These are phyloP conservation scores for Leguminivora glycinivorella DNA, from an alignment of 1,140 invertebrate genomes.

Conservation along the genomic window DNA sequence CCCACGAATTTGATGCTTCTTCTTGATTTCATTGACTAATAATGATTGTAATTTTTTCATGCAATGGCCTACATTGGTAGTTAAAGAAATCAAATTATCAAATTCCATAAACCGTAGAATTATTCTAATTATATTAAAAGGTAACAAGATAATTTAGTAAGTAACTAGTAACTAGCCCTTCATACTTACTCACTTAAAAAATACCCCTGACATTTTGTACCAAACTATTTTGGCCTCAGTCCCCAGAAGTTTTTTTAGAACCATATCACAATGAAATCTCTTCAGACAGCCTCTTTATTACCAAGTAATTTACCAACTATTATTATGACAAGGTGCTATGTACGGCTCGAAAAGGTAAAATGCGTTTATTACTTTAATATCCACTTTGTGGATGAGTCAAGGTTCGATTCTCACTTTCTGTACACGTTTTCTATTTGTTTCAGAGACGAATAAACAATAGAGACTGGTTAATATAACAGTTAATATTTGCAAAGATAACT, in stretches of 20 bases:
- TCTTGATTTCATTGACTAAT: too few species aligned
- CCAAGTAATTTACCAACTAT: background rate
- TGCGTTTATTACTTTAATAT: background rate
- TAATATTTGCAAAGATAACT: too few species aligned
- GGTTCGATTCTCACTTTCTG: conserved; percentile 3
- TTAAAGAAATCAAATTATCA: too few species aligned
- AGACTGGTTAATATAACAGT: background rate
- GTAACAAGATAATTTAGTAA: background rate
- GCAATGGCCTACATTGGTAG: too few species aligned
- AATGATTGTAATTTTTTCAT: too few species aligned
- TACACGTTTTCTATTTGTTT: conserved; percentile 14
- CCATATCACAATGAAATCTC: background rate
- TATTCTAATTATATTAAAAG: too few species aligned
- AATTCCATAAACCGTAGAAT: too few species aligned
- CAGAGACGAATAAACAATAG: background rate
- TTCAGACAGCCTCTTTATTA: background rate
- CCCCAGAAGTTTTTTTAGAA: background rate
- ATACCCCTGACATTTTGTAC: background rate
- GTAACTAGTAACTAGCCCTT: background rate
- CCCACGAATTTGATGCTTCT: too few species aligned
- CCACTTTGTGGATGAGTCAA: background rate
- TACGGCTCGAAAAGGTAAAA: background rate
- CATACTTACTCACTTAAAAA: background rate
- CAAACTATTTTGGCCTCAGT: background rate
- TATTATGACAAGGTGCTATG: background rate